Evolutionary conservation across 2,888 invertebrate species (phyloP), one percentile per base, ranked within the genome.

Genomic region (Conomelus anceps): DNA sequence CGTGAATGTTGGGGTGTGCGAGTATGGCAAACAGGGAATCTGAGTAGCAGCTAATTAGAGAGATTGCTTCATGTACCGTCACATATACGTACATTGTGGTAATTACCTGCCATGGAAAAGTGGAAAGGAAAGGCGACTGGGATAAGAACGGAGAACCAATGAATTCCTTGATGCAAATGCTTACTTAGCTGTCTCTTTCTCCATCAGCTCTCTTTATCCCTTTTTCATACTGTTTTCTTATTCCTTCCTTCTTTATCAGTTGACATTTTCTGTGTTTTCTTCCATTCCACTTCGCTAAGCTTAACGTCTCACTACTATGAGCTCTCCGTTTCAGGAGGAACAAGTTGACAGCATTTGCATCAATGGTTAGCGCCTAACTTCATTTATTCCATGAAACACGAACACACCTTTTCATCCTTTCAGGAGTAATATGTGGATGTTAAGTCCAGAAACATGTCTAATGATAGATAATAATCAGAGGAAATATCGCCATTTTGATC

Each of bases 61-160:
- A 26, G 86, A 86, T 86, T 86, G 86, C 86, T 26, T 26, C 86
- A 86, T 86, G 86, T 86, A 86, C 26, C 86, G 86, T 86, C 86
- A 26, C 63, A 63, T 63, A n/a, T n/a, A 7, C 86, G 86, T 86
- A 22, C 86, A 86, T 86, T 86, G 86, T 86, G 29, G 24, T 86
- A 86, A 86, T 86, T 86, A 86, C 24, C 86, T 29, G 86, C n/a
- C 4, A 4, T 63, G 63, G 11, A 63, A 63, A 63, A 63, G 63
- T 63, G 63, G 63, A n/a, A 63, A 63, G 63, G 63, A 63, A n/a
- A n/a, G 4, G n/a, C n/a, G n/a, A n/a, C 63, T 63, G 63, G 63
- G 7, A 63, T 63, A 63, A 63, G 63, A 63, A 63, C 63, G n/a
- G 63, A 63, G n/a, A 63, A 63, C 63, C n/a, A 63, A n/a, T 63